These are phyloP conservation scores for Megalops atlanticus DNA, from an alignment of 2,113 vertebrate species.

Conservation along the genomic window DNA sequence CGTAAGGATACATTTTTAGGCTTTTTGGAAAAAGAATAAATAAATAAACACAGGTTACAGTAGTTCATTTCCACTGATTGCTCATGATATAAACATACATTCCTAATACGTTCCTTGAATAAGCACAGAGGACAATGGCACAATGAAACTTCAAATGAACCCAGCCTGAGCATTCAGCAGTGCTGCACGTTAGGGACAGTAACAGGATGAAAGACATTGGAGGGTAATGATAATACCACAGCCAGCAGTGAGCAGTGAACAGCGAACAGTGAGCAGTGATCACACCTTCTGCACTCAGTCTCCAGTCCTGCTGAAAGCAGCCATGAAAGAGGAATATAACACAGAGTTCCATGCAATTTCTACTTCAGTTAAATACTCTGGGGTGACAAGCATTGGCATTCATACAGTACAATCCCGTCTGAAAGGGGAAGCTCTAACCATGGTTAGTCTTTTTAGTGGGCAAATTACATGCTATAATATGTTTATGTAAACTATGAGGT, in stretches of 20 bases:
- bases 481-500: neutral
- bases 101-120: neutral
- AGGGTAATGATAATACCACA: too few relatives aligned
- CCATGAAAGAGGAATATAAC: neutral
- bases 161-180: neutral
- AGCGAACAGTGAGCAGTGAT: neutral
- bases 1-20: neutral
- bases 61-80: neutral
- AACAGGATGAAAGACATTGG: too few relatives aligned
- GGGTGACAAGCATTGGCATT: neutral
- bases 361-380: neutral
- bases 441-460: neutral
- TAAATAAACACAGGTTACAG: too few relatives aligned
- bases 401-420: neutral
- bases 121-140: neutral
- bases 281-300: neutral
- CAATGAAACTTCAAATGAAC: neutral
- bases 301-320: neutral
- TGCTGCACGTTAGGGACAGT: neutral
- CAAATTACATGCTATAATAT: neutral
- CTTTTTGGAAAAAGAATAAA: neutral
- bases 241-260: too few relatives aligned
- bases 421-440: neutral
- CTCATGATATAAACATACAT: neutral
- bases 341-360: constrained; percentile 4